phyloP scores from a whole-genome alignment of 2,888 invertebrate genomes.

The Apotomis betuletana region DNA sequence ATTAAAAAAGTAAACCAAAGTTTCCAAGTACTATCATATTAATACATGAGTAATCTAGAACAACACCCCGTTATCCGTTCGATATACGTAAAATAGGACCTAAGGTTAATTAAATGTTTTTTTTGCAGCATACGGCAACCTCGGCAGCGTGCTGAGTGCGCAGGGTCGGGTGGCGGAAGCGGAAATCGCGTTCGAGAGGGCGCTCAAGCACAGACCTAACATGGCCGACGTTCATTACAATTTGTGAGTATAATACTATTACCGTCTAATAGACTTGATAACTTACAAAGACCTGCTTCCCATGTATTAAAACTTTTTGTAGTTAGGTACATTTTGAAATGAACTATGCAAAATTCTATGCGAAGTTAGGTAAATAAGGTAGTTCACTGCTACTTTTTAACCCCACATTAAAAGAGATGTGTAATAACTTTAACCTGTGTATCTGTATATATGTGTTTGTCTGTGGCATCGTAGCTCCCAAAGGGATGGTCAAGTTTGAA shows the following conservation, averaged over 20 bases:
- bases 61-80: background rate
- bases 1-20: too few relatives aligned
- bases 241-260: conserved; percentile 88
- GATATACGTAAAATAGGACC: conserved; percentile 3
- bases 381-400: too few relatives aligned
- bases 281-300: background rate
- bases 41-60: background rate
- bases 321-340: too few relatives aligned
- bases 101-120: conserved; percentile 46
- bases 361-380: too few relatives aligned
- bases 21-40: too few relatives aligned
- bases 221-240: conserved; percentile 99
- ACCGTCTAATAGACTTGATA: conserved; percentile 9
- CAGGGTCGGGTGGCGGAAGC: conserved; percentile 95
- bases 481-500: too few relatives aligned
- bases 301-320: background rate
- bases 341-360: too few relatives aligned
- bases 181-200: conserved; percentile 94
- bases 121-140: conserved; percentile 95
- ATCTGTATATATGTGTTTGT: too few relatives aligned
- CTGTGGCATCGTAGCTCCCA: too few relatives aligned
- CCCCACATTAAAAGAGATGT: too few relatives aligned
- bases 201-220: conserved; percentile 95
- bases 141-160: conserved; percentile 96
- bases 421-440: too few relatives aligned